phyloP scores from a whole-genome alignment of 2,113 vertebrate species.

The Paraplagusia blochii region DNA sequence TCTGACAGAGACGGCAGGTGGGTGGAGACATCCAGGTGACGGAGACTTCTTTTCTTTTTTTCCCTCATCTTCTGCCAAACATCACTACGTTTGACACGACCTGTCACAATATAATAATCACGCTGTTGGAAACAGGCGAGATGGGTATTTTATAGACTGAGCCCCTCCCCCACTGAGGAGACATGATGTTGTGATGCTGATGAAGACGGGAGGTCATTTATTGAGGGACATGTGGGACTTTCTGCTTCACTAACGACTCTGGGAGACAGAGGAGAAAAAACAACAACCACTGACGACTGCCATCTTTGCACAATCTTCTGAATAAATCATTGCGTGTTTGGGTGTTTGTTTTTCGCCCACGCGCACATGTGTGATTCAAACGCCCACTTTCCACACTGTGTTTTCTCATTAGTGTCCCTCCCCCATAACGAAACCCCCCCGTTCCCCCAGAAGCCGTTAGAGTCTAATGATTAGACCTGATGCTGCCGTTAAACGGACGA shows the following conservation, averaged over 20 bases:
- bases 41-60: slow-evolving; percentile 39
- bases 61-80: slow-evolving; percentile 35
- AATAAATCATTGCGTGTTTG: slow-evolving; percentile 36
- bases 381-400: slow-evolving; percentile 56
- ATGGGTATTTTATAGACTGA: slow-evolving; percentile 14
- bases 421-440: slow-evolving; percentile 44
- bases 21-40: slow-evolving; percentile 56
- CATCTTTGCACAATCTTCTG: slow-evolving; percentile 9
- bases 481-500: slow-evolving; percentile 71
- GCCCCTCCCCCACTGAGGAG: slow-evolving; percentile 1
- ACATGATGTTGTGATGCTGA: slow-evolving; percentile 34
- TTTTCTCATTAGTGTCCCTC: slow-evolving; percentile 65
- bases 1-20: slow-evolving; percentile 48
- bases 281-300: slow-evolving; percentile 18
- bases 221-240: slow-evolving; percentile 54
- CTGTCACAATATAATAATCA: slow-evolving; percentile 52
- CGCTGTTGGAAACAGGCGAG: slow-evolving; percentile 16
- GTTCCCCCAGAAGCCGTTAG: slow-evolving; percentile 60
- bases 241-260: slow-evolving; percentile 43
- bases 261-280: neutral
- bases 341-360: slow-evolving; percentile 23
- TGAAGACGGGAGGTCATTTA: slow-evolving; percentile 45
- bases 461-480: slow-evolving; percentile 76
- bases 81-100: slow-evolving; percentile 51
- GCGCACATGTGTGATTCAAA: slow-evolving; percentile 35